Evolutionary conservation across 2,113 vertebrate species (phyloP).

Genomic region (Geothlypis trichas): DNA sequence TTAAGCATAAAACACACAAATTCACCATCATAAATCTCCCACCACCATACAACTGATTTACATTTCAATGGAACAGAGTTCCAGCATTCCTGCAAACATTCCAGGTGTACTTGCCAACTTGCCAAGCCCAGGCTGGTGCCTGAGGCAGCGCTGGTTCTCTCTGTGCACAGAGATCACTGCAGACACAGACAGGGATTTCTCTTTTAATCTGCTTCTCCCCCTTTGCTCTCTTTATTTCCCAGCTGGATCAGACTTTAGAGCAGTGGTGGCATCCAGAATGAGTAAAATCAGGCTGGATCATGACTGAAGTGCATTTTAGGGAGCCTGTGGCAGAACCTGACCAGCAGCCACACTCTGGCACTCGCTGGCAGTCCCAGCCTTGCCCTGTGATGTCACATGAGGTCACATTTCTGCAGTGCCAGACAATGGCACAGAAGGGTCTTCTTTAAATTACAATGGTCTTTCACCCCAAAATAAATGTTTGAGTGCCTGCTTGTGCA

Average conservation of each 20-base stretch:
- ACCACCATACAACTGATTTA: neutral
- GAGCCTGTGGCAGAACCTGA: neutral
- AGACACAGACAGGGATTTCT: neutral
- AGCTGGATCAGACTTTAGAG: neutral
- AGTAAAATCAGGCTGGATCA: neutral
- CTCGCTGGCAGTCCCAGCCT: neutral
- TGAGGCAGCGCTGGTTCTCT: neutral
- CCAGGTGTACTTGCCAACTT: conserved; percentile 68
- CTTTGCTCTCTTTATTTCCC: neutral
- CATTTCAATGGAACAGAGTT: neutral
- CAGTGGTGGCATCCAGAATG: neutral
- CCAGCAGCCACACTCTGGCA: neutral
- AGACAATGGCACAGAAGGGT: neutral
- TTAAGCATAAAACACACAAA: neutral
- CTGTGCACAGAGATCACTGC: neutral
- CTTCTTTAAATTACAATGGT: neutral
- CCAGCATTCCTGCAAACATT: conserved; percentile 62
- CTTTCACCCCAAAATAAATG: neutral
- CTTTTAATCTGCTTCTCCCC: neutral
- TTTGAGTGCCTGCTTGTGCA: neutral
- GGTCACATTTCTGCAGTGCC: neutral
- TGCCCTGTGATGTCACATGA: neutral
- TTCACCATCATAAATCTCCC: neutral
- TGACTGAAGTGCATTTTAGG: neutral
- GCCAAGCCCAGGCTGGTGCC: neutral